Conservation (phyloP, 2,113 vertebrate genomes). For the Coracopsis vasa region DNA sequence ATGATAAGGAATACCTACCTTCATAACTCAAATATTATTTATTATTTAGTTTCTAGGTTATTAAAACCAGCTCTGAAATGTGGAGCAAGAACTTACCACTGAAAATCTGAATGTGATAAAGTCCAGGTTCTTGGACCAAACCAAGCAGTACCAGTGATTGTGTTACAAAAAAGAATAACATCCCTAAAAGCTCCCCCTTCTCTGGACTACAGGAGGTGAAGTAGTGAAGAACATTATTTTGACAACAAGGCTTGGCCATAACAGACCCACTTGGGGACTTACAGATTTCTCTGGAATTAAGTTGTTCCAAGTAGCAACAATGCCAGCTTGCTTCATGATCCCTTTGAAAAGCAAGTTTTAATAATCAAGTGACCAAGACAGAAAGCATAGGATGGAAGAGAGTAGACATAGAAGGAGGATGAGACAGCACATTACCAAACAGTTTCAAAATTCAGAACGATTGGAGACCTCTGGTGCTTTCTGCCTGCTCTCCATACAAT, state of each 20-base stretch:
- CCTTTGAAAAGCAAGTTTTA: neutral
- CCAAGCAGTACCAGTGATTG: neutral
- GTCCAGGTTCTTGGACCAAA: neutral
- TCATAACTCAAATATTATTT: neutral
- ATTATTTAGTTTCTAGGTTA: neutral
- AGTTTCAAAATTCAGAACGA: neutral
- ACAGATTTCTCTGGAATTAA: neutral
- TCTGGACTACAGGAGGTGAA: neutral
- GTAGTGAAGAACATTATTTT: neutral
- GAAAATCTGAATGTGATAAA: neutral
- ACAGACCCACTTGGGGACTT: neutral
- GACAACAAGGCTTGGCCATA: neutral
- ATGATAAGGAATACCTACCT: neutral
- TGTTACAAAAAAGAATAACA: neutral
- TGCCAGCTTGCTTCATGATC: neutral
- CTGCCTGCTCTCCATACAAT: neutral
- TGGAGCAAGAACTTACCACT: neutral
- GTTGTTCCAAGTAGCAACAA: neutral
- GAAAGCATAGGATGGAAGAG: neutral
- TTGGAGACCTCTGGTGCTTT: neutral
- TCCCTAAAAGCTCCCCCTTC: neutral
- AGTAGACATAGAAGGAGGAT: neutral
- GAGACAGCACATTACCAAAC: neutral
- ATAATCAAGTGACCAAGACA: neutral
- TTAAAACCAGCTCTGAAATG: neutral